These are phyloP conservation scores for Notodonta dromedarius DNA, from an alignment of 2,888 invertebrate species.

Conservation along the genomic window DNA sequence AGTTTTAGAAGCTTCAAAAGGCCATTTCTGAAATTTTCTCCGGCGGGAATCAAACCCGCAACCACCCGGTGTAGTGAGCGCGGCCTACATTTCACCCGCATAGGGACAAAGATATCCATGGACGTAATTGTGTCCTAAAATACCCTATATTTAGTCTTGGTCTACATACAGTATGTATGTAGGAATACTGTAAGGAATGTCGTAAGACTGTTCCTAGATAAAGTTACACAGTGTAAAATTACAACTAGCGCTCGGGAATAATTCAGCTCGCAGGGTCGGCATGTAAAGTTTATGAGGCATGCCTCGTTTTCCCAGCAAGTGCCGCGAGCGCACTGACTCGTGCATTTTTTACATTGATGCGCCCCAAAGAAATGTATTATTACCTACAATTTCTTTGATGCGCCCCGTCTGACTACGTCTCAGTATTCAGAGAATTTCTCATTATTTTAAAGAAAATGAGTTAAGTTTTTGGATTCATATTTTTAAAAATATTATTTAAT, in stretches of 20 bases:
- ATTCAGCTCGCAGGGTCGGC: constrained; percentile 21
- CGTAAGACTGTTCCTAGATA: not conserved
- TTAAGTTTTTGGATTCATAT: too few relatives aligned
- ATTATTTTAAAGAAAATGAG: constrained; percentile 9
- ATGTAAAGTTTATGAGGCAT: constrained; percentile 44
- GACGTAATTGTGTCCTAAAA: too few relatives aligned
- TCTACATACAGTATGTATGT: not conserved
- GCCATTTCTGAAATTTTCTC: too few relatives aligned
- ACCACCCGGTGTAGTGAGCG: too few relatives aligned
- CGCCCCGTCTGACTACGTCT: constrained; percentile 41
- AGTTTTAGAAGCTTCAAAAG: too few relatives aligned
- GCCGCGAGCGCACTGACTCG: constrained; percentile 56
- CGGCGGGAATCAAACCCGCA: too few relatives aligned
- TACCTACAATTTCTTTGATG: constrained; percentile 36
- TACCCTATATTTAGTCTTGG: not conserved
- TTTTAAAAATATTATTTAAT: too few relatives aligned
- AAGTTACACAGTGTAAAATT: constrained; percentile 3
- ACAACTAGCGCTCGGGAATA: constrained; percentile 21
- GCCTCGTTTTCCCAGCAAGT: constrained; percentile 43
- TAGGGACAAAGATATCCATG: too few relatives aligned
- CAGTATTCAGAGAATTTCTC: constrained; percentile 43
- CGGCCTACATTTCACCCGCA: too few relatives aligned
- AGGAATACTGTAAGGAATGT: too few relatives aligned
- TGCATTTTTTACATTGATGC: constrained; percentile 70
- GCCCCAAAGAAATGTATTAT: not conserved